Conservation (phyloP, 2,113 vertebrate species). For the Asarcornis scutulata region DNA sequence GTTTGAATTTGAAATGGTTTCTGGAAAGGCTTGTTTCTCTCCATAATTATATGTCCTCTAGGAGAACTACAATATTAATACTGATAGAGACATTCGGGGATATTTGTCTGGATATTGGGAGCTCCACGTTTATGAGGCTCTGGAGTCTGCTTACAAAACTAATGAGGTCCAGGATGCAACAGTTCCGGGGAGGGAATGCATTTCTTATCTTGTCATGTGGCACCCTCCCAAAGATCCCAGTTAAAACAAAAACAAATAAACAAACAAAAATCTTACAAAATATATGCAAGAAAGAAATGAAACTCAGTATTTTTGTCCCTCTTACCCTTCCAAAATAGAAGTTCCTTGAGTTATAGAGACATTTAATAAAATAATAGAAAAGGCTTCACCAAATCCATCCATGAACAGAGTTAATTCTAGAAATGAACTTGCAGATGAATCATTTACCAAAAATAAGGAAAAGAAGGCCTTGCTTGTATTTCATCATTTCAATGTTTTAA, state of each 20-base stretch:
- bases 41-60: neutral
- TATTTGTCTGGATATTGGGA: neutral
- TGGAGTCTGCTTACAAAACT: neutral
- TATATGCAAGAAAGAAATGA: neutral
- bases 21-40: neutral
- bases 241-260: neutral
- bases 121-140: neutral
- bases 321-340: neutral
- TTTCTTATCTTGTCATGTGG: neutral
- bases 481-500: neutral
- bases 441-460: neutral
- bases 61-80: neutral
- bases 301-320: neutral
- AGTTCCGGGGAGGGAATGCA: neutral
- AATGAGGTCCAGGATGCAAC: neutral
- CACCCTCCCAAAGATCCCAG: neutral
- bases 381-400: neutral
- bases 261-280: neutral
- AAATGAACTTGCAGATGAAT: neutral
- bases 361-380: neutral
- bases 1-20: neutral
- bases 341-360: neutral
- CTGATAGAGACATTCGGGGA: neutral
- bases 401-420: neutral
- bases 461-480: neutral